A percentile compares a stretch with the other conserved stretches of the same genome.
Conservation (phyloP, 2,113 vertebrate species). For the Ictidomys tridecemlineatus region DNA sequence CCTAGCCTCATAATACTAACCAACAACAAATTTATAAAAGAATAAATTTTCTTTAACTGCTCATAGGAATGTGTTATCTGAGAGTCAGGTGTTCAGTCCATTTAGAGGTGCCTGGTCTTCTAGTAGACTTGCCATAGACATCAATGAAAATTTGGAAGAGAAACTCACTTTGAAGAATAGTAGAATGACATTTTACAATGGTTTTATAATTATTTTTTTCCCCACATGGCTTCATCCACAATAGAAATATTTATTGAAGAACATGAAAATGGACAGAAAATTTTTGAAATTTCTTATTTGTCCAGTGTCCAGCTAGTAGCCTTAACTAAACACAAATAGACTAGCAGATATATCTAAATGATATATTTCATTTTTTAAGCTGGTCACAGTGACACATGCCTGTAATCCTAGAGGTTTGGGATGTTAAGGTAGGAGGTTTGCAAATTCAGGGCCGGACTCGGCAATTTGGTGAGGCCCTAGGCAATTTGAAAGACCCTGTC, state of each 20-base stretch:
- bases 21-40: neutral
- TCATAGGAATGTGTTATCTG: neutral
- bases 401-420: too few species aligned
- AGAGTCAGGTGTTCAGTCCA: neutral
- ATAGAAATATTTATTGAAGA: slow-evolving; percentile 5
- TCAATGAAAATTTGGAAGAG: neutral
- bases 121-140: neutral
- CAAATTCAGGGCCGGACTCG: too few species aligned
- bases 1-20: neutral
- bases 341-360: neutral
- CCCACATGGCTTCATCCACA: neutral
- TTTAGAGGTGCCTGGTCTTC: neutral
- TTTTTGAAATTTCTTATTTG: slow-evolving; percentile 44
- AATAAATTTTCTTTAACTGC: neutral
- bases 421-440: too few species aligned
- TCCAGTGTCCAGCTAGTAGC: neutral
- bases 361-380: neutral
- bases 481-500: too few species aligned
- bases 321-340: slow-evolving; percentile 10
- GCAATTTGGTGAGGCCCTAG: too few species aligned
- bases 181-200: neutral
- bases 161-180: slow-evolving; percentile 41
- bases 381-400: too few species aligned
- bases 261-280: neutral
- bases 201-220: neutral